phyloP scores from a whole-genome alignment of 1,140 invertebrate genomes.

The Ditylenchus dipsaci region DNA sequence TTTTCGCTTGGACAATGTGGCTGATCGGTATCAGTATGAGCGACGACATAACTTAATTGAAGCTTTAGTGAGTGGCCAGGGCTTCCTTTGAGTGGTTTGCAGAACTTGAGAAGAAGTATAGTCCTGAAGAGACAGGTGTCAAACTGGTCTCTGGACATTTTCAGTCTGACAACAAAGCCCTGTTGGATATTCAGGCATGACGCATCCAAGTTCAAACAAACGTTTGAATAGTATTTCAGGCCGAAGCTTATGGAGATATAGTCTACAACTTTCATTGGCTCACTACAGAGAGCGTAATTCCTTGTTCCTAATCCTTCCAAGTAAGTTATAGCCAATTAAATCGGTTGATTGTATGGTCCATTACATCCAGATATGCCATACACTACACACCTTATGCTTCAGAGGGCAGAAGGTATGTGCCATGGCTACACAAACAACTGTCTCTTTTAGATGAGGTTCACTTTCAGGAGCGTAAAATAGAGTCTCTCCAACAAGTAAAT shows the following conservation, averaged over 20 bases:
- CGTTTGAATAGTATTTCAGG: neutral
- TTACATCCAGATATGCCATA: constrained; percentile 42
- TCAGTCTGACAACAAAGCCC: constrained; percentile 42
- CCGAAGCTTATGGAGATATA: constrained; percentile 20
- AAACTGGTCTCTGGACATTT: constrained; percentile 52
- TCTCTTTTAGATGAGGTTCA: constrained; percentile 4
- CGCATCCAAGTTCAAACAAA: neutral
- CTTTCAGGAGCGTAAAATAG: constrained; percentile 13
- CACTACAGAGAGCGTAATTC: constrained; percentile 33
- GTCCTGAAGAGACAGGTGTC: constrained; percentile 38
- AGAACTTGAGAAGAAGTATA: constrained; percentile 33
- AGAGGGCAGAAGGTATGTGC: constrained; percentile 51
- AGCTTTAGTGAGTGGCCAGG: constrained; percentile 43
- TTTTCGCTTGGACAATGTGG: constrained; percentile 46
- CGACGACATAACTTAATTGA: neutral
- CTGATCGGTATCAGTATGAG: constrained; percentile 25
- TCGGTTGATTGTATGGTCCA: neutral
- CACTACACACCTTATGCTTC: constrained; percentile 53
- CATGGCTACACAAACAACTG: constrained; percentile 43
- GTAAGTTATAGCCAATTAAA: neutral
- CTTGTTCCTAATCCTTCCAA: constrained; percentile 42
- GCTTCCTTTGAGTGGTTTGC: constrained; percentile 45
- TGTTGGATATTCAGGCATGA: constrained; percentile 27
- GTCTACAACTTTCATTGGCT: constrained; percentile 56
- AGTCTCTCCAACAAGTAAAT: constrained; percentile 11